Base-by-base conservation (phyloP, 2,888 invertebrate species). In the Eledona agricola region DNA sequence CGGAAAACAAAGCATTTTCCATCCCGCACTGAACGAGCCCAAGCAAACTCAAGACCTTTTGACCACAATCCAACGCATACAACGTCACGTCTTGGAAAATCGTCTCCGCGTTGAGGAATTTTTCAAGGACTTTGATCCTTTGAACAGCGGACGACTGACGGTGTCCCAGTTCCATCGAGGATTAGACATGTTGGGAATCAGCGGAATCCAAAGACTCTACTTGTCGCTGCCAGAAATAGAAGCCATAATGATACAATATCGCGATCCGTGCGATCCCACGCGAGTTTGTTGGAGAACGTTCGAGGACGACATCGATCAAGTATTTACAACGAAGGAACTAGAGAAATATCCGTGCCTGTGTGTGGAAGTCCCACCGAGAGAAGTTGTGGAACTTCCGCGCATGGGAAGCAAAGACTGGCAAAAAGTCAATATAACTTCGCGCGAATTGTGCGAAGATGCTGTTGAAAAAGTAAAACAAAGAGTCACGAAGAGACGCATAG, bases 281-380 rank as follows among this genome's bases (percentile, higher is more conserved):
- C 80, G 85, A 40, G 79, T 89, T 26, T 86, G 87, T 71, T 91
- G 90, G 90, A 81, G 83, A 50, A 84, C 85, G 11, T 91, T 91
- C 71, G 87, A 86, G 66, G 86, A 88, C 64, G 90, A 90, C 71
- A 83, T 90, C 59, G 87, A 91, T 67, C 84, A 85, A 68, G 89
- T 76, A 2, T 77, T 76, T 59, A 76, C 74, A 0, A 66, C 68
- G 2, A 74, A 74, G 73, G 74, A 72, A 53, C 57, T 90, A 52
- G 88, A 89, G 59, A 88, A 88, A 73, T 80, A 81, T 66, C 89
- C 90, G 0, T 77, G 77, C 9, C 72, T 81, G 23, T 78, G 79
- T 50, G 79, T 83, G 2, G 75, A 78, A 58, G 77, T 81, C 6
- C 85, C 88, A 1, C 80, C 86, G 1, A 62, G 67, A 13, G 80